Evolutionary conservation across 2,113 vertebrate genomes (phyloP), one percentile per base, ranked within the genome.

Genomic region (Cynopterus brachyotis): DNA sequence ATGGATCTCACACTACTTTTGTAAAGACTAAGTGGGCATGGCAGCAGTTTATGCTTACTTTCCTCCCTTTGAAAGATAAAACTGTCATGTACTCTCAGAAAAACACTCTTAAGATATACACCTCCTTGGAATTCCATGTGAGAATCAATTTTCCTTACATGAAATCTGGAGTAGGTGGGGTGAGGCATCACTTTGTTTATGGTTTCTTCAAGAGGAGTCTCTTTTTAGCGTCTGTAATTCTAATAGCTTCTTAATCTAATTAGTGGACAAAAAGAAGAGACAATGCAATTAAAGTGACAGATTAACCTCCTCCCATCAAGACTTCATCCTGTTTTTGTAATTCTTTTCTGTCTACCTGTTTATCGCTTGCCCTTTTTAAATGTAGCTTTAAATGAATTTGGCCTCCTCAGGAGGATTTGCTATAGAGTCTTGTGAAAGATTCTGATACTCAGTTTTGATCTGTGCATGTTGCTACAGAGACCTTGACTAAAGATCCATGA

Each of bases 201-300:
- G 40, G 16, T 47, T 96, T 86, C 79, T 83, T 95, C 50, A 22
- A 83, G 24, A 89, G 16, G 60, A 95, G 82, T 64, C 79, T 69
- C 73, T 60, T 91, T 79, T 94, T 93, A 91, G 67, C 32, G 0
- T 82, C 92, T 75, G 11, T 15, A 88, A 55, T 69, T 89, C 42
- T 95, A 89, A 92, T 60, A 80, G 79, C 42, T 89, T 85, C 67
- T 93, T 95, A 11, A 78, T 96, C 76, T 93, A 82, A 96, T 89
- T 96, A 96, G 70, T 92, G 87, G 30, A 85, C 59, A 50, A 95
- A 81, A 76, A 50, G 78, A 96, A 93, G n/a, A 95, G 69, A 93
- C 40, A 89, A 87, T 90, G 69, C 37, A 47, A 95, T 94, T 93
- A 93, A 76, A 95, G 81, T 87, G 83, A 84, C 64, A 83, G 84